phyloP scores from a whole-genome alignment of 2,113 vertebrate species.

The Corythornis madagascariensis region DNA sequence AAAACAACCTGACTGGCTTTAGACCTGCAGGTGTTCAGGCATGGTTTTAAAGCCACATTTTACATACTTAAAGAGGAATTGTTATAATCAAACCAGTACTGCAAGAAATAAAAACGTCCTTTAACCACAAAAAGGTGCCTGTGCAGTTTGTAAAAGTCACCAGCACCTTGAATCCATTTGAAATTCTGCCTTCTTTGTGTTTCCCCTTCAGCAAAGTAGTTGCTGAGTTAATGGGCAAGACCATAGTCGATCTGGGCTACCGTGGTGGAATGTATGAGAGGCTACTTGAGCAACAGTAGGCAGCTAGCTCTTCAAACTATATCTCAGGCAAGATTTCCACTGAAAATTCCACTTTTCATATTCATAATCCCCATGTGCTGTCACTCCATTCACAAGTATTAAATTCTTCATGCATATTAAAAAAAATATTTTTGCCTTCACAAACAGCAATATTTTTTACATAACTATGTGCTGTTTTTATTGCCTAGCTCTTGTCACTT shows the following conservation, averaged over 20 bases:
- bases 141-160: conserved; percentile 60
- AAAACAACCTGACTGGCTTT: not conserved
- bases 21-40: not conserved
- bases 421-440: not conserved
- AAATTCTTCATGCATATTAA: not conserved
- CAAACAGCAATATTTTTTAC: not conserved
- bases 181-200: not conserved
- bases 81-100: conserved; percentile 52
- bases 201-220: conserved; percentile 28
- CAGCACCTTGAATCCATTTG: conserved; percentile 60
- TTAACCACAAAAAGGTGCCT: conserved; percentile 42
- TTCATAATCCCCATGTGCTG: not conserved
- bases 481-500: not conserved
- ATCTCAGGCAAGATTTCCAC: not conserved
- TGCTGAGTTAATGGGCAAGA: conserved; percentile 32
- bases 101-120: conserved; percentile 42
- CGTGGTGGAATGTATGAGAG: not conserved
- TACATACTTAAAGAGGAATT: conserved; percentile 33
- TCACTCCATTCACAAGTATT: not conserved
- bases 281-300: not conserved
- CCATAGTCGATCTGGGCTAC: not conserved
- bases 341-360: not conserved
- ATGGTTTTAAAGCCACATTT: conserved; percentile 35
- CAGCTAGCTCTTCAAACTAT: not conserved
- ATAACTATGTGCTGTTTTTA: not conserved